Conservation (phyloP, 2,113 vertebrate species). For the Speoplatyrhinus poulsoni region DNA sequence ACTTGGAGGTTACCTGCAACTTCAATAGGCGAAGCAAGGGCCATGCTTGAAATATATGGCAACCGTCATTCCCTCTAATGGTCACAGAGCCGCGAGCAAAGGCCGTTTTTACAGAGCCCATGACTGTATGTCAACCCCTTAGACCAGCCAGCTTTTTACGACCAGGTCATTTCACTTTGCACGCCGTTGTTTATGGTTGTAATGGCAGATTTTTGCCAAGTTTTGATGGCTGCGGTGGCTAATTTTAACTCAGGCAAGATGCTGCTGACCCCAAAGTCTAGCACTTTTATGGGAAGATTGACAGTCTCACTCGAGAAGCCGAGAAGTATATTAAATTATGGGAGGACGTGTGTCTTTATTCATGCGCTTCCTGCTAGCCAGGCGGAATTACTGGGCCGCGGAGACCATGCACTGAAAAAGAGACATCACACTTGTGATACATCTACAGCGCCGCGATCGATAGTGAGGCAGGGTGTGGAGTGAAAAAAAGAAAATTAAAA, state of each 20-base stretch:
- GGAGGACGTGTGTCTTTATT: not conserved
- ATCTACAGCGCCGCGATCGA: conserved; percentile 40
- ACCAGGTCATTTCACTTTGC: conserved; percentile 53
- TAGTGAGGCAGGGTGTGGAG: conserved; percentile 47
- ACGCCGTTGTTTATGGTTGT: conserved; percentile 66
- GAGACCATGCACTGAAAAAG: conserved; percentile 11
- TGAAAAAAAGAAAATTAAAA: conserved; percentile 34
- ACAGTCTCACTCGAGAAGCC: conserved; percentile 32
- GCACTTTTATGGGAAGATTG: conserved; percentile 36
- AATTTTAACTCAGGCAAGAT: conserved; percentile 62
- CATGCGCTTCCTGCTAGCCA: not conserved
- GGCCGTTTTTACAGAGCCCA: conserved; percentile 55
- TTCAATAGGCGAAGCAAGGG: conserved; percentile 61
- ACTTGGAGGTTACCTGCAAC: conserved; percentile 56
- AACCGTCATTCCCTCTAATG: conserved; percentile 72
- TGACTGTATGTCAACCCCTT: conserved; percentile 70
- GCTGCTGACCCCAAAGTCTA: conserved; percentile 37
- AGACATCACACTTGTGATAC: conserved; percentile 42
- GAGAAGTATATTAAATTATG: conserved; percentile 11
- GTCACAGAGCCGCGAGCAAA: conserved; percentile 53
- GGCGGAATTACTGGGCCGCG: not conserved
- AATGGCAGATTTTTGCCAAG: conserved; percentile 57
- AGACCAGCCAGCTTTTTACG: conserved; percentile 55
- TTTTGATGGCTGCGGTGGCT: conserved; percentile 56
- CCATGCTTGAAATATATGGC: conserved; percentile 68